Base-by-base conservation (phyloP, 2,797 vertebrate species). In the Sebastes steindachneri region DNA sequence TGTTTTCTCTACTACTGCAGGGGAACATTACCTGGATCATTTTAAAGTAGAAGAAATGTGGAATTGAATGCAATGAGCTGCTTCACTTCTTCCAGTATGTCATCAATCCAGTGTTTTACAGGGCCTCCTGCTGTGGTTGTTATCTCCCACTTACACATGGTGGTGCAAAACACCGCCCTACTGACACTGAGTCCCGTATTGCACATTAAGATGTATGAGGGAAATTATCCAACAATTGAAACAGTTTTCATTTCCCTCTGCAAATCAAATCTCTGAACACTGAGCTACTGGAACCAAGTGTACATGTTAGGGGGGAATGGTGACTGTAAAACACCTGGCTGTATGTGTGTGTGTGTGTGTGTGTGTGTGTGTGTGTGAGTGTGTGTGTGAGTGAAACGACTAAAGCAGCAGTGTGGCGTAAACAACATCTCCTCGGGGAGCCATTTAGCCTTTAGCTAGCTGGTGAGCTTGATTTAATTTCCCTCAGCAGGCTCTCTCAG, bases 381-480 rank as follows among this genome's bases (percentile, higher is more conserved):
- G 7, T 69, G 41, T 72, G 15, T 53, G 29, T 33, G 37, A 12
- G 28, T 21, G 3, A 23, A 45, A 17, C 3, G 2, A 55, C n/a
- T 10, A 35, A 48, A 72, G 23, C 58, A 65, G 63, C 51, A 48
- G 7, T 19, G 26, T 75, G 63, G 41, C 12, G 55, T 76, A 74
- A 86, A 83, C 23, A 86, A 68, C 73, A 41, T 7, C 71, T 87
- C 79, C 48, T 58, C 54, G 57, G 79, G 68, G 85, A 81, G 25
- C 21, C 28, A 68, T 75, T 28, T 41, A 77, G 29, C 28, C 25
- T 66, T 72, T 69, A 67, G 63, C 62, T 17, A 71, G 19, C 55
- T 80, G 25, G 4, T 79, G 17, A 35, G 45, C 19, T 62, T 28
- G 31, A 73, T 64, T 70, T 23, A 9, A 68, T 62, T 77, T 57